Base-by-base conservation (phyloP, 2,888 invertebrate species). In the Trachelus stipa region DNA sequence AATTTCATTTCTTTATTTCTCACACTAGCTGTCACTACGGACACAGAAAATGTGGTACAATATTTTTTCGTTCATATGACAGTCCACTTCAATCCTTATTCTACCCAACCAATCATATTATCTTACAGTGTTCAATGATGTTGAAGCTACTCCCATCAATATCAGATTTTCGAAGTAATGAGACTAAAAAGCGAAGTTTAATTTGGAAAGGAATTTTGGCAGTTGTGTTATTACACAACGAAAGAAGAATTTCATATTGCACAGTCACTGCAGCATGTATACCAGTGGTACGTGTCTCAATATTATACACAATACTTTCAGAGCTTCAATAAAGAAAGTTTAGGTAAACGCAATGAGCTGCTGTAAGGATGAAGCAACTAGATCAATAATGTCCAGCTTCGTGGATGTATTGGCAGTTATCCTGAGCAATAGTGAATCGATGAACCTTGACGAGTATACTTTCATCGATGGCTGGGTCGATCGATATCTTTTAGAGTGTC, bases 1-100 rank as follows among this genome's bases (percentile, higher is more conserved):
- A 93, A 94, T 89, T 92, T 94, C 73, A 90, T 93, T 23, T 91
- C 91, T 9, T 83, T 93, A 73, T 92, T 92, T 81, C 82, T 93
- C 15, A 92, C 92, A 12, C 88, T 93, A 77, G 92, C 92, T 4
- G 81, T 92, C 15, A 88, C 92, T 40, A 90, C 91, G 4, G 92
- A 92, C 83, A 85, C 91, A 34, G 81, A 82, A 4, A 92, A 92
- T 83, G 91, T 92, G 79, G 92, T 92, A 86, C 9, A 56, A 9
- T 23, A 23, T 56, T 56, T 56, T 23, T 56, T 56, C 23, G 0
- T 56, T 56, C 23, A 9, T 56, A 6, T 23, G 23, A 9, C n/a
- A 73, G 23, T 23, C 3, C 12, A 73, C 9, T 73, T 11, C 23
- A 56, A 73, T 40, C 37, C 68, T 30, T 68, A 35, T 74, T 56